Base-by-base conservation (phyloP, 2,888 invertebrate species). In the Myopa tessellatipennis region DNA sequence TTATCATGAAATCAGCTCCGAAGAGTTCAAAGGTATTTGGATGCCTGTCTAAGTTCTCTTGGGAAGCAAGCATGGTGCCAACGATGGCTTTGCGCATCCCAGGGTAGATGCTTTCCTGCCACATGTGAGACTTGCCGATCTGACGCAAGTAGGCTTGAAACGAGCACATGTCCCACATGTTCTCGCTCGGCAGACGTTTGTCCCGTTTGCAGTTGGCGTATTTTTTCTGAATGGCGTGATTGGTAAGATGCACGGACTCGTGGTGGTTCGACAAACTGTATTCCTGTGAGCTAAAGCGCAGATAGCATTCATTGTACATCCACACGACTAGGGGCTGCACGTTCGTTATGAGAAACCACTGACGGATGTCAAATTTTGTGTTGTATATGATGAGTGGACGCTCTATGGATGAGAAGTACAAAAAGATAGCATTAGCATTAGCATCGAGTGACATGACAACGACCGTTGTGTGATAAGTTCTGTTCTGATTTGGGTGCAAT, bases 1-100 rank as follows among this genome's bases (percentile, higher is more conserved):
- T 94, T 78, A 98, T 90, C 95, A 98, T 96, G 86, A 98, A 98
- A 89, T 98, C 98, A 0, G 98, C 98, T 18, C 98, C 98, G 84
- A 97, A 98, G 36, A 98, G 89, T 89, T 98, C 97, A 90, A 97
- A 98, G 74, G 96, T 96, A 83, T 96, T 96, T 84, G 92, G 91
- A 0, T 89, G 81, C 61, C 95, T 91, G 84, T 95, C 95, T 94
- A 96, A 95, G 12, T 93, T 92, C 73, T 95, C 94, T 86, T 98
- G 97, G 79, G 96, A 95, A 0, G 96, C 95, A 77, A 97, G 89
- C 91, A 97, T 93, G 0, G 96, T 93, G 78, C 96, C 96, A 50
- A 92, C 90, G 38, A 92, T 90, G 71, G 92, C 94, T 85, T 94
- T 93, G 81, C 94, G 94, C 92, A 96, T 96, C 76, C 95, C 96